Evolutionary conservation across 2,888 invertebrate species (phyloP).

Genomic region (Gnatocerus cornutus): DNA sequence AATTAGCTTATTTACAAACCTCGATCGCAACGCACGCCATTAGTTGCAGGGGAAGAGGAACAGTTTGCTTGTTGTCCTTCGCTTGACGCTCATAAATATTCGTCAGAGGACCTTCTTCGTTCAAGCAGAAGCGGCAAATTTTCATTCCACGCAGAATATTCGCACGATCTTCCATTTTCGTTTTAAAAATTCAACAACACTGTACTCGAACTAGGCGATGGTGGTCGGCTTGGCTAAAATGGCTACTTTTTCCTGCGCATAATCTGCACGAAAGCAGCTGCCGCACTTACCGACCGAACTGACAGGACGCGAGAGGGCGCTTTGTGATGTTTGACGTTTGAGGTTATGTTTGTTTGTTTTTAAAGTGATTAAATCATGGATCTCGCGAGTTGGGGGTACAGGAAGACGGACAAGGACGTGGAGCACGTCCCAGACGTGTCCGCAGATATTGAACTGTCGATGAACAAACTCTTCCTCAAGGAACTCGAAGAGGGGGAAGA

Average conservation of each 20-base stretch:
- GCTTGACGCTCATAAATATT: slow-evolving; percentile 79
- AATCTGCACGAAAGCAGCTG: slow-evolving; percentile 3
- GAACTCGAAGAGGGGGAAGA: slow-evolving; percentile 63
- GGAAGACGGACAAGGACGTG: slow-evolving; percentile 15
- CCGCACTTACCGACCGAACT: slow-evolving; percentile 20
- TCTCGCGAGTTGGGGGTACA: background rate
- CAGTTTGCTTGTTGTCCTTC: slow-evolving; percentile 74
- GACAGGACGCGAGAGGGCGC: background rate
- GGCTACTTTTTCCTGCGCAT: slow-evolving; percentile 19
- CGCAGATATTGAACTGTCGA: slow-evolving; percentile 66
- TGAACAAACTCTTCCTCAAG: slow-evolving; percentile 64
- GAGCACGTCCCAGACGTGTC: slow-evolving; percentile 62
- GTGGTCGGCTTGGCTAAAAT: slow-evolving; percentile 66
- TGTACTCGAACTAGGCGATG: slow-evolving; percentile 60
- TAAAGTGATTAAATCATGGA: background rate
- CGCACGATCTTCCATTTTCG: slow-evolving; percentile 58
- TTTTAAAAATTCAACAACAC: slow-evolving; percentile 57
- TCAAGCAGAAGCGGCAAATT: slow-evolving; percentile 84
- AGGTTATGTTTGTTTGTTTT: slow-evolving; percentile 1
- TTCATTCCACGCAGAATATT: slow-evolving; percentile 74
- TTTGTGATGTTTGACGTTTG: background rate
- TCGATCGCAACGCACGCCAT: slow-evolving; percentile 85
- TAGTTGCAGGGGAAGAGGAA: slow-evolving; percentile 80
- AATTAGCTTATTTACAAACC: slow-evolving; percentile 72
- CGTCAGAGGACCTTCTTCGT: slow-evolving; percentile 76